Conservation (phyloP, 2,888 invertebrate genomes). For the Sabatieria punctata region DNA sequence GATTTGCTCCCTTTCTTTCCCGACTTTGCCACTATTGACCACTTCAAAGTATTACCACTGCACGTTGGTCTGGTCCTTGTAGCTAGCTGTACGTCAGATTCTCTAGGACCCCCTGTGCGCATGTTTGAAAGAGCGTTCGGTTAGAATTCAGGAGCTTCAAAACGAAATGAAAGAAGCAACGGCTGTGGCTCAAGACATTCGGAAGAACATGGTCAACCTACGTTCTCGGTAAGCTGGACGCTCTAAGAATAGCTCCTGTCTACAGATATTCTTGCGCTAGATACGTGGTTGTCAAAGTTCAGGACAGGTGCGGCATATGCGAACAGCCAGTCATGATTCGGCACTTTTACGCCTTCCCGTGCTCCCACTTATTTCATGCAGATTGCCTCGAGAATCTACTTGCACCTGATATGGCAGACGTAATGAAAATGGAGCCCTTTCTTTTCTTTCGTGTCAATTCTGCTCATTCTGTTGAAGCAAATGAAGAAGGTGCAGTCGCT, state of each 20-base stretch:
- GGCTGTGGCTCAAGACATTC: conserved; percentile 68
- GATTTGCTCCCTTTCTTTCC: conserved; percentile 94
- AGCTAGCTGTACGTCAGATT: background rate
- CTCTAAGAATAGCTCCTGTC: too few species aligned
- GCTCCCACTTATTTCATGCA: conserved; percentile 79
- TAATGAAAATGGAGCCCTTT: too few species aligned
- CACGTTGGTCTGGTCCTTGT: too few species aligned
- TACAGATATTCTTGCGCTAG: too few species aligned
- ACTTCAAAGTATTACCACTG: conserved; percentile 57
- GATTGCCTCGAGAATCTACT: conserved; percentile 52
- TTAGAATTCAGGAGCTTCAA: conserved; percentile 43
- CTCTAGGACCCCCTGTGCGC: conserved; percentile 39
- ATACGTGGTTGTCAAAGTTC: conserved; percentile 51
- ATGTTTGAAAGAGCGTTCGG: conserved; percentile 53
- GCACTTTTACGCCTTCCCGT: conserved; percentile 86
- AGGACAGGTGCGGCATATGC: conserved; percentile 63
- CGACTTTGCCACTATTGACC: conserved; percentile 92
- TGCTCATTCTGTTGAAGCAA: too few species aligned
- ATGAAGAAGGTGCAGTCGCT: too few species aligned
- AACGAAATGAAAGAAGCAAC: conserved; percentile 89
- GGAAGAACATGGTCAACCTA: conserved; percentile 33
- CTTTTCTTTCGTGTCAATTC: too few species aligned
- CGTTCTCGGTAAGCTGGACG: conserved; percentile 17
- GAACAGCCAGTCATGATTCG: conserved; percentile 58
- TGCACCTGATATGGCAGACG: conserved; percentile 5